Conservation (phyloP, 2,888 invertebrate genomes). For the Eledone cirrhosa region DNA sequence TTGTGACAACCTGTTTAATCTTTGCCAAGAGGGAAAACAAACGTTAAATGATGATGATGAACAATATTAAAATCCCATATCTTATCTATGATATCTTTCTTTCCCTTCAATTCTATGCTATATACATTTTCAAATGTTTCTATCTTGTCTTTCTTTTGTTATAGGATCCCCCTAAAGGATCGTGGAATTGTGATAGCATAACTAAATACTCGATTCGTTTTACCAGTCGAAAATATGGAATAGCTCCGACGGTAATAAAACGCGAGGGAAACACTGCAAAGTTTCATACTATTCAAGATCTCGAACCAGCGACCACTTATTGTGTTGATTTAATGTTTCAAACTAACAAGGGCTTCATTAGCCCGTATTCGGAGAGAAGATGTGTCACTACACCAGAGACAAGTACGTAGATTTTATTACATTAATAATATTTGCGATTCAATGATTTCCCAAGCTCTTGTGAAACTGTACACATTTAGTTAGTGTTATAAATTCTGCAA, state of each 20-base stretch:
- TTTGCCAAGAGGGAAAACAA: too few relatives aligned
- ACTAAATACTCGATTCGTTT: constrained; percentile 45
- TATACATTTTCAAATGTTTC: too few relatives aligned
- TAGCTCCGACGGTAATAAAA: neutral
- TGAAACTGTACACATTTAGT: neutral
- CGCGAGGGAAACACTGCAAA: constrained; percentile 39
- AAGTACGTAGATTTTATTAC: constrained; percentile 39
- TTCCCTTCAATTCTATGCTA: too few relatives aligned
- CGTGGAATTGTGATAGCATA: constrained; percentile 53
- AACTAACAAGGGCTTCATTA: constrained; percentile 46
- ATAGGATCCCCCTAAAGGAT: constrained; percentile 45
- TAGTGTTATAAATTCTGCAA: neutral
- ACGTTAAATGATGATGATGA: too few relatives aligned
- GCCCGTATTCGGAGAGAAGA: constrained; percentile 46
- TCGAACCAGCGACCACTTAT: constrained; percentile 51
- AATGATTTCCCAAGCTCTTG: neutral
- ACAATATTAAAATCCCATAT: too few relatives aligned
- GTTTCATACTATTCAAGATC: constrained; percentile 45
- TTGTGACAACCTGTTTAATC: too few relatives aligned
- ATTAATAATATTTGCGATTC: too few relatives aligned
- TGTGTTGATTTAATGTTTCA: constrained; percentile 51
- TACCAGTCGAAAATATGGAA: constrained; percentile 30
- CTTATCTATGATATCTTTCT: too few relatives aligned
- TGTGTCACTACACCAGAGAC: constrained; percentile 53
- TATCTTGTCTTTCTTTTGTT: neutral